Base-by-base conservation (phyloP, 2,888 invertebrate species). In the Lithophane socia region DNA sequence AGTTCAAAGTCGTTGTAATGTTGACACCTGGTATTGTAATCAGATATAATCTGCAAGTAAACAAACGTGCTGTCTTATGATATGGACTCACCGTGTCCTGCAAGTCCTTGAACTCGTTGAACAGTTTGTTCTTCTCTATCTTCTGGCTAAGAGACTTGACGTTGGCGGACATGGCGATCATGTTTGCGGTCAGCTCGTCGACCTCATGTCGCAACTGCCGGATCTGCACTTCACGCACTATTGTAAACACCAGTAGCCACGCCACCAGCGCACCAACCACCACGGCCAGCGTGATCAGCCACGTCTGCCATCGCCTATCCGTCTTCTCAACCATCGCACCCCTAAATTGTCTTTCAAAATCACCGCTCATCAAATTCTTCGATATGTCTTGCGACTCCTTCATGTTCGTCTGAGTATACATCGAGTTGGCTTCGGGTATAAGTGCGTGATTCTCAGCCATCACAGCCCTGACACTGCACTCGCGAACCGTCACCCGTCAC, bases 401-500 rank as follows among this genome's bases (percentile, higher is more conserved):
- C 89, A 93, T 90, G 84, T 94, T 94, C 79, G 94, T 92, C 89
- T 95, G 95, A 42, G 94, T 94, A 86, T 95, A 95, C 94, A 96
- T 95, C 64, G 92, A 89, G 87, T 91, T 88, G 61, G 92, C 89
- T 84, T 94, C 92, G 76, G 94, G 92, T 90, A 95, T 94, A 66
- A 95, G 92, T 81, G 94, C 94, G 93, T 94, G 92, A 87, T 94
- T 95, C 92, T 95, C 94, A 83, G 94, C 94, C 96, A 96, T 96
- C 91, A 92, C 93, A 93, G 89, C 85, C 86, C 86, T 82, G 87
- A 90, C 93, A 94, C 93, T 92, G 86, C 93, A 94, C 93, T 91
- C 92, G 92, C 92, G 92, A 88, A 84, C 81, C 56, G 84, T 86
- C 86, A 88, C 87, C 73, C 86, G 87, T 84, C 86, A 91, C 87